Evolutionary conservation across 2,888 invertebrate species (phyloP).

Genomic region (Thera britannica): DNA sequence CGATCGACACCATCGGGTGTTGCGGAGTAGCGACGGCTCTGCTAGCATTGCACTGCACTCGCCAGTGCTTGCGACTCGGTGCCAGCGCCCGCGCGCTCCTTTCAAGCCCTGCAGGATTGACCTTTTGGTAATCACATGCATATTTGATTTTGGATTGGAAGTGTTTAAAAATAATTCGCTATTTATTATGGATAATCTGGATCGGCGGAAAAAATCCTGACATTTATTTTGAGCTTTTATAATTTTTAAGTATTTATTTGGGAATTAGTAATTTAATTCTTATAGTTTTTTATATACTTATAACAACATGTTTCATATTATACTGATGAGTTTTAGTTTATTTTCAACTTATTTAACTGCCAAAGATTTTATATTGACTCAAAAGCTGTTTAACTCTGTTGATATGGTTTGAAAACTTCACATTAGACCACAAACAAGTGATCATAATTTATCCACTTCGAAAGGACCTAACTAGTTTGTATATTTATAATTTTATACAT

Average conservation of each 20-base stretch:
- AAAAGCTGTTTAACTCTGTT: no score
- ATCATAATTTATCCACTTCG: no score
- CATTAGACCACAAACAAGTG: no score
- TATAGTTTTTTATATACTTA: not conserved
- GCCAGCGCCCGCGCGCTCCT: slow-evolving; percentile 55
- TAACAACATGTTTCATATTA: no score
- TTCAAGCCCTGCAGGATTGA: slow-evolving; percentile 39
- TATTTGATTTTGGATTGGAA: slow-evolving; percentile 13
- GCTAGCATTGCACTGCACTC: slow-evolving; percentile 53
- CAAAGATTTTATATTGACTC: no score
- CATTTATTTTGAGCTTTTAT: not conserved
- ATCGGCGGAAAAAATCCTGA: not conserved
- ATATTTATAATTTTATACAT: no score
- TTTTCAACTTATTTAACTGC: no score
- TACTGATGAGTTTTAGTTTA: no score
- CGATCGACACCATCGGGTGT: slow-evolving; percentile 52
- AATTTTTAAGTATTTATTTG: not conserved
- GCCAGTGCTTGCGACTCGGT: slow-evolving; percentile 51
- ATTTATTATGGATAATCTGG: not conserved
- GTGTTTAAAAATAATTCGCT: slow-evolving; percentile 1
- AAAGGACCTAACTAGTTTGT: no score
- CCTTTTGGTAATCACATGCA: slow-evolving; percentile 48
- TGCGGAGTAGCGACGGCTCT: slow-evolving; percentile 66
- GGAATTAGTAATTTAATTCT: not conserved
- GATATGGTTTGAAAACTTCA: no score